Conservation (phyloP, 2,888 invertebrate genomes). For the Seira sanloemensis region DNA sequence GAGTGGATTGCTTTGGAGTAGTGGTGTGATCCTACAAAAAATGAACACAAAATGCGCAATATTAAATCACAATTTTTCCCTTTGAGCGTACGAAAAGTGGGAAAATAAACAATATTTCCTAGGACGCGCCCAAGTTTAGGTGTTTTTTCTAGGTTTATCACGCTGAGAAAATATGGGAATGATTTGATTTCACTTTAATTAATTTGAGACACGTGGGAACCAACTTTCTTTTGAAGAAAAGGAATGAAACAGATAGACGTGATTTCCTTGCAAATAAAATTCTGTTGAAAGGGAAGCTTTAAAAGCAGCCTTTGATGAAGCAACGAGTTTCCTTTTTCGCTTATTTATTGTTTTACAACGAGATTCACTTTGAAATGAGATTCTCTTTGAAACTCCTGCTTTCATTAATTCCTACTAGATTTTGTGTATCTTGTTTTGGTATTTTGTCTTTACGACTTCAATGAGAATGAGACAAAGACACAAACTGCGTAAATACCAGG, state of each 20-base stretch:
- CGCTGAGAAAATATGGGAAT: too few species aligned
- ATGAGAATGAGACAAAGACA: too few species aligned
- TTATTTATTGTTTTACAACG: not conserved
- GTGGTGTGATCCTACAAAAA: not conserved
- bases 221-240: too few species aligned
- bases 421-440: not conserved
- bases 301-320: not conserved
- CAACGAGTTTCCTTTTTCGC: not conserved
- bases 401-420: conserved; percentile 34
- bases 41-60: not conserved
- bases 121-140: too few species aligned
- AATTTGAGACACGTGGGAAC: not conserved
- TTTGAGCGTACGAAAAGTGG: not conserved
- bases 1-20: not conserved
- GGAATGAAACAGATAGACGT: too few species aligned
- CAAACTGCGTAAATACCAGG: too few species aligned
- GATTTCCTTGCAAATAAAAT: too few species aligned
- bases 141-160: too few species aligned
- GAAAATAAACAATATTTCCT: not conserved
- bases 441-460: not conserved
- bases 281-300: too few species aligned
- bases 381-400: conserved; percentile 25
- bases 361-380: conserved; percentile 20
- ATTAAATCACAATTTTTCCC: too few species aligned
- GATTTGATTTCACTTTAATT: not conserved